These are phyloP conservation scores for Lemur catta DNA, from an alignment of 2,797 vertebrate species.

Conservation along the genomic window DNA sequence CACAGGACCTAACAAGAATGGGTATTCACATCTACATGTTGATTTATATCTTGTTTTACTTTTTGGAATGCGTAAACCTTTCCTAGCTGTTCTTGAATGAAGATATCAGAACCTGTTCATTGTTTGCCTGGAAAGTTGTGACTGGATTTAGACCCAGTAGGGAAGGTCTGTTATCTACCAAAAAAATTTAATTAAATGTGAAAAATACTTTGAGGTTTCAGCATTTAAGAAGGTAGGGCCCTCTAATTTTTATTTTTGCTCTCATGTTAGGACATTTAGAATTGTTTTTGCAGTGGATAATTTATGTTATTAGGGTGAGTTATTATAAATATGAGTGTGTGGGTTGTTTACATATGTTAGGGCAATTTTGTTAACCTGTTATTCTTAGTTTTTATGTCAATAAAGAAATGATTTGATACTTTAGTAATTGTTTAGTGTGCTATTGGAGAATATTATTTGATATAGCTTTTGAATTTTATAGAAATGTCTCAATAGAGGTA, in stretches of 20 bases:
- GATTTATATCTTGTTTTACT: neutral
- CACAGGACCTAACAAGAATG: constrained; percentile 10
- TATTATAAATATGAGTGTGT: neutral
- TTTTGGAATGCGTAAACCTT: neutral
- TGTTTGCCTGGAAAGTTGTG: neutral
- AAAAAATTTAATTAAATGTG: neutral
- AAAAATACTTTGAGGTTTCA: neutral
- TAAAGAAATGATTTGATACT: neutral
- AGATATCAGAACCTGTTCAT: neutral
- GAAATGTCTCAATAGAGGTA: neutral
- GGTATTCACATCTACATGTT: neutral
- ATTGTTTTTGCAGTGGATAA: neutral
- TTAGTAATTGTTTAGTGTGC: neutral
- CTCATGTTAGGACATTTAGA: neutral
- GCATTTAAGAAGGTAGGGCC: neutral
- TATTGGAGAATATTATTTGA: neutral
- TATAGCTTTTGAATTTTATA: neutral
- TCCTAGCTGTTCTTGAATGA: neutral
- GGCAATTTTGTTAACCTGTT: neutral
- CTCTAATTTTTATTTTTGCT: neutral
- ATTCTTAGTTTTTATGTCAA: neutral
- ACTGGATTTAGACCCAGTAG: neutral
- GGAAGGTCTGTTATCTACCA: neutral
- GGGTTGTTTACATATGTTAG: neutral
- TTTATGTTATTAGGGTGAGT: neutral